phyloP scores from a whole-genome alignment of 1,140 invertebrate species.

The Drosophila ironensis region DNA sequence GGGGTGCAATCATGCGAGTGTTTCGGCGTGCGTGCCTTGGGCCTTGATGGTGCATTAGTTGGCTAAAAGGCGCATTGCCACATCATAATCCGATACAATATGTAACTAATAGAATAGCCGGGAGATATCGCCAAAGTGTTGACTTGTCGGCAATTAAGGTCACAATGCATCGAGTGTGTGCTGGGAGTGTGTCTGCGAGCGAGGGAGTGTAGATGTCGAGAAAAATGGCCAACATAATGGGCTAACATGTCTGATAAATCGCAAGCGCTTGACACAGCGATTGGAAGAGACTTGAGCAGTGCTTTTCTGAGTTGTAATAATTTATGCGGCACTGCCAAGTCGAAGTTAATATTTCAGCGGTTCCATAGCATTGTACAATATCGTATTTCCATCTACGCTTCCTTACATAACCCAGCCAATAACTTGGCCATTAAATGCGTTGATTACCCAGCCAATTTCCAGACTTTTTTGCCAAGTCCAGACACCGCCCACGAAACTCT shows the following conservation, averaged over 20 bases:
- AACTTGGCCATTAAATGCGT: no score
- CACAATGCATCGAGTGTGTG: constrained; percentile 42
- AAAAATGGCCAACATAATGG: constrained; percentile 18
- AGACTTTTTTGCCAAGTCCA: constrained; percentile 16
- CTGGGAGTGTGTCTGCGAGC: no score
- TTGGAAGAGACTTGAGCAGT: constrained; percentile 10
- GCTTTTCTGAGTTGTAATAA: background rate
- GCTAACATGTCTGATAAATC: constrained; percentile 13
- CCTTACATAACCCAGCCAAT: constrained; percentile 23
- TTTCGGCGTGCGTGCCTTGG: constrained; percentile 42
- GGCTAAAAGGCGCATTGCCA: constrained; percentile 25
- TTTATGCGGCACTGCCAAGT: no score
- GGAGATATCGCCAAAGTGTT: constrained; percentile 66
- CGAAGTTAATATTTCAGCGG: no score
- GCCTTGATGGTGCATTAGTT: constrained; percentile 74
- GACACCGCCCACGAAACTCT: constrained; percentile 21
- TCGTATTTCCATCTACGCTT: background rate
- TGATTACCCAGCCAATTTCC: constrained; percentile 13
- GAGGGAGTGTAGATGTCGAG: constrained; percentile 16
- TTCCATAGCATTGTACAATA: no score
- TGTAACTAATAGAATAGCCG: constrained; percentile 56
- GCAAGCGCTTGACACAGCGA: constrained; percentile 2
- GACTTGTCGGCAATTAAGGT: constrained; percentile 74
- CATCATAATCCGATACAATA: constrained; percentile 24
- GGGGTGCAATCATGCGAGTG: constrained; percentile 45